phyloP scores from a whole-genome alignment of 2,888 invertebrate genomes.

The Agonopterix heracliana region DNA sequence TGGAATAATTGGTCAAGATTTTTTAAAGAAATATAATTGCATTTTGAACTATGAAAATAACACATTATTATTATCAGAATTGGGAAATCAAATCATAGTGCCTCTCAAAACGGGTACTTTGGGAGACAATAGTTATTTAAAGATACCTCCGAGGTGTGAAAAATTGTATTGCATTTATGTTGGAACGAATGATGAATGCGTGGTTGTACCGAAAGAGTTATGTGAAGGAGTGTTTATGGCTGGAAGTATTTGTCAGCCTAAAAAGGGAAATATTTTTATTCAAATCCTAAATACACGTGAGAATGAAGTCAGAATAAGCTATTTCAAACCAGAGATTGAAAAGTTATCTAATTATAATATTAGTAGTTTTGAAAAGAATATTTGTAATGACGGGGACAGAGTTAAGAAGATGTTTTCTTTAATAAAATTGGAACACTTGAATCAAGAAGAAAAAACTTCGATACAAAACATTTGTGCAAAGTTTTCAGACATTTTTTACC shows the following conservation, averaged over 20 bases:
- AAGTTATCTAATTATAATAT: slow-evolving; percentile 2
- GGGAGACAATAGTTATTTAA: neutral
- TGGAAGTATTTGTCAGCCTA: slow-evolving; percentile 1
- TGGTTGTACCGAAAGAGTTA: slow-evolving; percentile 4
- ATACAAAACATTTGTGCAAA: too few relatives aligned
- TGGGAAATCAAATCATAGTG: neutral
- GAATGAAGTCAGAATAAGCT: neutral
- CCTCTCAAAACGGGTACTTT: neutral
- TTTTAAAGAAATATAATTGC: slow-evolving; percentile 1
- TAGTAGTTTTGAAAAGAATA: slow-evolving; percentile 6
- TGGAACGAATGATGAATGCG: slow-evolving; percentile 3
- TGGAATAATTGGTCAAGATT: slow-evolving; percentile 13
- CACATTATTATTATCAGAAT: neutral
- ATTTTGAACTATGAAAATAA: neutral
- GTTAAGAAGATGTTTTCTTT: slow-evolving; percentile 7
- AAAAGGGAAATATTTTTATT: slow-evolving; percentile 3
- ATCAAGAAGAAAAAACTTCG: too few relatives aligned
- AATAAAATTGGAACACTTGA: slow-evolving; percentile 8
- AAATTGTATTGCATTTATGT: slow-evolving; percentile 6
- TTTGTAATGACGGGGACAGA: neutral
- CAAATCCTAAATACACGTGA: slow-evolving; percentile 6
- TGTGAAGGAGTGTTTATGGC: slow-evolving; percentile 8
- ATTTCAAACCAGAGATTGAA: neutral
- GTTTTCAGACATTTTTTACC: too few relatives aligned
- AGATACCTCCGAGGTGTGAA: neutral